These are phyloP conservation scores for Rhamnusium bicolor DNA, from an alignment of 2,888 invertebrate genomes.

Conservation along the genomic window DNA sequence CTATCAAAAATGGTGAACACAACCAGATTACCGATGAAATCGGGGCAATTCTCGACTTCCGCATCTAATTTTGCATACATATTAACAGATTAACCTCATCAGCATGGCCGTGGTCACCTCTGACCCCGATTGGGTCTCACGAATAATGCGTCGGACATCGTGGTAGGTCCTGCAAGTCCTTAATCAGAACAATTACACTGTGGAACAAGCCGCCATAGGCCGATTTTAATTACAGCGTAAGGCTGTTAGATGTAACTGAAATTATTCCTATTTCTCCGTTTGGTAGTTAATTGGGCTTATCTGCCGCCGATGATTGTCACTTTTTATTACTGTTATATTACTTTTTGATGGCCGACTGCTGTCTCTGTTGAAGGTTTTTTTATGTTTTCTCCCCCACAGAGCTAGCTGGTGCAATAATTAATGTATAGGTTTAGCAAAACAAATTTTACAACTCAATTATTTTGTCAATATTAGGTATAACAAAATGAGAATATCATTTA, in stretches of 20 bases:
- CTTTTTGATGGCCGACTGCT: not conserved
- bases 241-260: constrained; percentile 15
- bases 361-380: not conserved
- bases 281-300: constrained; percentile 38
- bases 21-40: not conserved
- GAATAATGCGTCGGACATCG: constrained; percentile 52
- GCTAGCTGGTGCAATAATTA: too few relatives aligned
- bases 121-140: constrained; percentile 43
- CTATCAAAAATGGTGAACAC: not conserved
- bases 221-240: constrained; percentile 23
- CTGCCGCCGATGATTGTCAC: constrained; percentile 20
- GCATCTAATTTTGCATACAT: constrained; percentile 7
- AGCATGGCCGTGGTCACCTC: constrained; percentile 35
- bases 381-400: too few relatives aligned
- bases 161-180: constrained; percentile 47
- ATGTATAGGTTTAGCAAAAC: too few relatives aligned
- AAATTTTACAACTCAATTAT: too few relatives aligned
- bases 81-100: constrained; percentile 27
- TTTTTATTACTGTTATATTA: not conserved
- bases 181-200: constrained; percentile 47
- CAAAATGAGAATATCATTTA: too few relatives aligned
- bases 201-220: constrained; percentile 39
- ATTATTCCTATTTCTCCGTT: constrained; percentile 32
- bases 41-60: not conserved
- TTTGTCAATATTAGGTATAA: too few relatives aligned